Evolutionary conservation across 2,888 invertebrate species (phyloP), one percentile per base, ranked within the genome.

Genomic region (Prosapia bicincta): DNA sequence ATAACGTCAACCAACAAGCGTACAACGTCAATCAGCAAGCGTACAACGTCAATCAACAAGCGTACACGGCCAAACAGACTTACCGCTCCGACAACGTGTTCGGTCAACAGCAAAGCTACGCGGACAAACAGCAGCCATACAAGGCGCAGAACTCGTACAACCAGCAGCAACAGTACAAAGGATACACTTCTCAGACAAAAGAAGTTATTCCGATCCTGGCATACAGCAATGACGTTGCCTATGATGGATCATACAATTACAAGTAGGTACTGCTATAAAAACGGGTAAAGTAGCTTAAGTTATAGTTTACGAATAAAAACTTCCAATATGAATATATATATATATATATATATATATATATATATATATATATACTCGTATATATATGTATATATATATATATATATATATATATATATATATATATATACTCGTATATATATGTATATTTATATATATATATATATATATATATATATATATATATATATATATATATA

Each of bases 231-330:
- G 78, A 78, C n/a, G 77, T 80, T 72, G 76, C 78, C 15, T 76
- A 72, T 20, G 80, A 80, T 43, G 80, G 80, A 15, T 78, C 78
- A n/a, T 80, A 80, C 38, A 79, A 78, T 20, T 80, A 80, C 77
- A 80, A 80, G 80, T 80, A 72, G 77, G 78, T n/a, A n/a, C n/a
- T n/a, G n/a, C n/a, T n/a, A n/a, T n/a, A n/a, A n/a, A n/a, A n/a
- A n/a, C n/a, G n/a, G n/a, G n/a, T n/a, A n/a, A n/a, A n/a, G n/a
- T n/a, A n/a, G n/a, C n/a, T n/a, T n/a, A n/a, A n/a, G n/a, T n/a
- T n/a, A n/a, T n/a, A n/a, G n/a, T n/a, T n/a, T n/a, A n/a, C n/a
- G n/a, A n/a, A n/a, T n/a, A n/a, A n/a, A n/a, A n/a, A n/a, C n/a
- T n/a, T n/a, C n/a, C n/a, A n/a, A n/a, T n/a, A n/a, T n/a, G n/a